Base-by-base conservation (phyloP, 35 echinoderm and acorn worm genomes). In the Diadema setosum region DNA sequence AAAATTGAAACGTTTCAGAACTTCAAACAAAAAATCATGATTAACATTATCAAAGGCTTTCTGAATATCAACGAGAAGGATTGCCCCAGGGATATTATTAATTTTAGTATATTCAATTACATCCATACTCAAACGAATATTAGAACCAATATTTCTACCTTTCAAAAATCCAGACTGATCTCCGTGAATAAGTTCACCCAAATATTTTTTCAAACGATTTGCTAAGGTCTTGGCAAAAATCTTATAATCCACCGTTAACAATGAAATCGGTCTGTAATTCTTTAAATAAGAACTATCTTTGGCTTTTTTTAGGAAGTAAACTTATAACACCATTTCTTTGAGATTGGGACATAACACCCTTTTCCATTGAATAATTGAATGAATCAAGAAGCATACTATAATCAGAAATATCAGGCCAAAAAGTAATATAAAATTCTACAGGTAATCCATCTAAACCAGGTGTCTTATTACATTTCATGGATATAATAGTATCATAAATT, bases 291-390 rank as follows among this genome's bases (percentile, higher is more conserved):
- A 8, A 35, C 35, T 7, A 85, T 85, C 50, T 83, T 83, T 83
- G 30, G 55, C 81, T 42, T 85, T n/a, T 85, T 29, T 85, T 85
- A 17, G 83, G 83, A 35, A 85, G 35, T 25, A 85, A 60, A 39
- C 55, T 61, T 33, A 85, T 85, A 14, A 85, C 35, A 8, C 83
- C 50, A 85, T 85, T 85, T 60, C 83, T 85, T 65, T 85, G 83
- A 3, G 83, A 85, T 12, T 5, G 9, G 17, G 83, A 85, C 81
- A 64, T 52, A 0, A 65, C 41, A 40, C 50, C 83, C 60, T 64
- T 61, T 42, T 82, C 5, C 6, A 82, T 46, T 12, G 78, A 46
- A 45, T 12, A 82, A 45, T 82, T 46, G 27, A 24, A 82, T 17
- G 39, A 42, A 12, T 82, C 31, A 4, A 82, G 18, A 12, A 82